These are phyloP conservation scores for Gymnoscopelus braueri DNA, from an alignment of 2,797 vertebrate genomes.

Conservation along the genomic window DNA sequence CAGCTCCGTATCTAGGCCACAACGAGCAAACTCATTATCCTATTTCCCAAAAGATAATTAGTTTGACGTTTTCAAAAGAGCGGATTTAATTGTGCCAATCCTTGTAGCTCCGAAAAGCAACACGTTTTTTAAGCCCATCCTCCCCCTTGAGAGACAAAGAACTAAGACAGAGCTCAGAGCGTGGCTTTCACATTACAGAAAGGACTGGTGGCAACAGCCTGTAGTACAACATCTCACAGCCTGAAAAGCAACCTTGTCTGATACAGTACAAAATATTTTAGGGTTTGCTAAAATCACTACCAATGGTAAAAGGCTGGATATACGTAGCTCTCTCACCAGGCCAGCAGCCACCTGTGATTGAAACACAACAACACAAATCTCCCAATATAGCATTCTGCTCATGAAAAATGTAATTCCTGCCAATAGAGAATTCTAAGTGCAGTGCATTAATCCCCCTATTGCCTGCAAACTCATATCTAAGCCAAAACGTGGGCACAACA, in stretches of 20 bases:
- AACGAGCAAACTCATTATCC: slow-evolving; percentile 4
- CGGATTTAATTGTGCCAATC: neutral
- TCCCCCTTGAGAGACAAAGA: no score
- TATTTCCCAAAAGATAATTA: slow-evolving; percentile 12
- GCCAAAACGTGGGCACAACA: neutral
- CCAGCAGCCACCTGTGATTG: slow-evolving; percentile 41
- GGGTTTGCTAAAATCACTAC: slow-evolving; percentile 23
- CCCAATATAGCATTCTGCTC: slow-evolving; percentile 43
- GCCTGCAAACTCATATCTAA: slow-evolving; percentile 13
- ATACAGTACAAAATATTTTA: slow-evolving; percentile 11
- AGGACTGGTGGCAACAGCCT: neutral
- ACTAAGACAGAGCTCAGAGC: neutral
- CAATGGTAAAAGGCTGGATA: slow-evolving; percentile 35
- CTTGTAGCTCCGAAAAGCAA: no score
- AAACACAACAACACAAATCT: slow-evolving; percentile 29
- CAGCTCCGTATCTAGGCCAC: slow-evolving; percentile 2
- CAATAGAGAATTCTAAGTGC: slow-evolving; percentile 36
- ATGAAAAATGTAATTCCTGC: slow-evolving; percentile 70
- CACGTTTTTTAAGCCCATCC: no score
- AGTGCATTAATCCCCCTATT: slow-evolving; percentile 13
- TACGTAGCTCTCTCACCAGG: slow-evolving; percentile 40
- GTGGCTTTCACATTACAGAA: slow-evolving; percentile 1
- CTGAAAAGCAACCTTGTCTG: slow-evolving; percentile 16
- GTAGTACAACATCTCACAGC: slow-evolving; percentile 11
- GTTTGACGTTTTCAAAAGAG: neutral